Percentiles rank a stretch among this genome's conserved stretches.
Conservation (phyloP, 1,140 invertebrate species). For the Drosophila lini region DNA sequence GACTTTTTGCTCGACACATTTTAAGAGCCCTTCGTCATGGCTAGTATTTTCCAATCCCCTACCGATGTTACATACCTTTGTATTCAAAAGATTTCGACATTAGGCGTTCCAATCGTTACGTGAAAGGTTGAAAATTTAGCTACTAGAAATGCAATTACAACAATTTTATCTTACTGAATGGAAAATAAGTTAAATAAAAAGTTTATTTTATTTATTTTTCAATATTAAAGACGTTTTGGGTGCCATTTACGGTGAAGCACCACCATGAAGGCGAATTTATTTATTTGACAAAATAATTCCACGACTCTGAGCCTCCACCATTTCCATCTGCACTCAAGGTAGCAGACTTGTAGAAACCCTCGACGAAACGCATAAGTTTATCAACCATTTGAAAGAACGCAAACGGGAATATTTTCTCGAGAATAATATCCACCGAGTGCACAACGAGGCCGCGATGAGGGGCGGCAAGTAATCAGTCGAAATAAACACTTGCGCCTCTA, state of each 20-base stretch:
- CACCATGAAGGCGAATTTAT: conserved; percentile 58
- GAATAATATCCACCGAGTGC: conserved; percentile 58
- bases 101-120: no score
- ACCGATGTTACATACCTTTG: background rate
- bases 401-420: conserved; percentile 37
- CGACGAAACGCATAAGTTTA: conserved; percentile 66
- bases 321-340: conserved; percentile 1
- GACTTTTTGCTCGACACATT: no score
- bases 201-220: no score
- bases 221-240: background rate
- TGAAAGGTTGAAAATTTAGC: background rate
- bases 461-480: conserved; percentile 73
- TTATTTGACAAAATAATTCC: conserved; percentile 31
- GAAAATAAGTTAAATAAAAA: background rate
- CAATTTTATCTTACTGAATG: background rate
- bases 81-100: background rate
- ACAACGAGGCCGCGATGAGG: conserved; percentile 13
- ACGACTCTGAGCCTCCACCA: background rate
- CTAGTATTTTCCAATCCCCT: no score
- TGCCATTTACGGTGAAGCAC: conserved; percentile 40
- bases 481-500: conserved; percentile 81
- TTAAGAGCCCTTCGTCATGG: no score
- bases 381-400: conserved; percentile 58
- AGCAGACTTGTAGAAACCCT: conserved; percentile 18
- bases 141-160: background rate